Conservation (phyloP, 1,140 invertebrate genomes). For the Lepidurus arcticus region DNA sequence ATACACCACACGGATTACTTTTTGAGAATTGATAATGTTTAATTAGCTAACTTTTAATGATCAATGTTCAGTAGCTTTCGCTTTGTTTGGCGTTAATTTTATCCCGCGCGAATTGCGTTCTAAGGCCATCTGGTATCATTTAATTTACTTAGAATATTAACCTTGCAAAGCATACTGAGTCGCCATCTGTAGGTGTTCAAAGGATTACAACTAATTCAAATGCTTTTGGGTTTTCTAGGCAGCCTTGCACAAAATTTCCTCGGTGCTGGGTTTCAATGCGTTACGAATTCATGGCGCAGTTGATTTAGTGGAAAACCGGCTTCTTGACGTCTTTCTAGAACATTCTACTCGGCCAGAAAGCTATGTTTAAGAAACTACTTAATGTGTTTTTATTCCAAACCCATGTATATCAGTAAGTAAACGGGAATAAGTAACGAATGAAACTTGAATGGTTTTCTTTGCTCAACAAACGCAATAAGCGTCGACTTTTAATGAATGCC, state of each 20-base stretch:
- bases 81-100: too few relatives aligned
- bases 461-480: conserved; percentile 13
- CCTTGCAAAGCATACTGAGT: background rate
- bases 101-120: too few relatives aligned
- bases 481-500: background rate
- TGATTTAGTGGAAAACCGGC: conserved; percentile 58
- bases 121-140: too few relatives aligned
- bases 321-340: conserved; percentile 63
- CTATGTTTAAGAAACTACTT: conserved; percentile 48
- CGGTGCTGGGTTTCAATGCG: conserved; percentile 51
- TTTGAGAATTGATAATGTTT: too few relatives aligned
- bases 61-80: too few relatives aligned
- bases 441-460: background rate
- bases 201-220: background rate
- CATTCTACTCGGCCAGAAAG: conserved; percentile 64
- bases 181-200: background rate
- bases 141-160: too few relatives aligned
- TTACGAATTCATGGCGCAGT: conserved; percentile 51
- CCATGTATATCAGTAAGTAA: background rate
- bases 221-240: conserved; percentile 50
- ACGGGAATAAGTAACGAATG: background rate
- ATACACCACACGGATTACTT: too few relatives aligned
- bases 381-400: background rate
- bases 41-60: too few relatives aligned
- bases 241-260: conserved; percentile 60